Conservation (phyloP, 1,140 invertebrate genomes). For the Triops cancriformis region DNA sequence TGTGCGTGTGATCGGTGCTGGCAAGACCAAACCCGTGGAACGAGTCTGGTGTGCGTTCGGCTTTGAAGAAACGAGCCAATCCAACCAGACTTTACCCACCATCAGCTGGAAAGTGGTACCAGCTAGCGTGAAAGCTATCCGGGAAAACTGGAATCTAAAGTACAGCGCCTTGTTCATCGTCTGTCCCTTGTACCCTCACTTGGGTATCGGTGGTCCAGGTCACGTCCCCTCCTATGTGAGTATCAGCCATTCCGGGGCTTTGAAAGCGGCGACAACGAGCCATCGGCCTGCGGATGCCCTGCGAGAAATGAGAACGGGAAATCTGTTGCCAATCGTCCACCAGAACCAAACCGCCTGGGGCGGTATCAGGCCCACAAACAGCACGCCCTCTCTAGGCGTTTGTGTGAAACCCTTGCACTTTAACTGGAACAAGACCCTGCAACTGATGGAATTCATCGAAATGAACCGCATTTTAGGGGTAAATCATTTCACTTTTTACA, state of each 20-base stretch:
- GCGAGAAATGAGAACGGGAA: constrained; percentile 41
- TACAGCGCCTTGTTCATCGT: constrained; percentile 85
- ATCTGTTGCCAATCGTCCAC: constrained; percentile 45
- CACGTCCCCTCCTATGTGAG: constrained; percentile 51
- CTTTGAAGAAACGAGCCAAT: constrained; percentile 46
- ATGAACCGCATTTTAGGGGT: constrained; percentile 77
- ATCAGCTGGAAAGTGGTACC: constrained; percentile 33
- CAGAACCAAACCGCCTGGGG: background rate
- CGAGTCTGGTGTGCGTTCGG: constrained; percentile 79
- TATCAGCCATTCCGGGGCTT: constrained; percentile 46
- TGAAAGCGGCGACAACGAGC: background rate
- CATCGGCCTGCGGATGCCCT: background rate
- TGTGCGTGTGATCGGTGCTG: constrained; percentile 73
- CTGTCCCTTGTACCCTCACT: constrained; percentile 53
- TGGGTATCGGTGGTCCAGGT: constrained; percentile 29
- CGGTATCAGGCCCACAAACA: constrained; percentile 12
- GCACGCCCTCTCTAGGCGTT: constrained; percentile 55
- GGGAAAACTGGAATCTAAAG: constrained; percentile 89
- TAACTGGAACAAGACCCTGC: constrained; percentile 65
- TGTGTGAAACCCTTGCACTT: constrained; percentile 91
- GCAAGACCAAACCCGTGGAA: constrained; percentile 69
- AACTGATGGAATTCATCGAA: constrained; percentile 87
- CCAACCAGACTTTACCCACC: constrained; percentile 17
- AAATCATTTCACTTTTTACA: constrained; percentile 84
- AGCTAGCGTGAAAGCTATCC: constrained; percentile 55